A percentile compares a stretch with the other conserved stretches of the same genome.
phyloP scores from a whole-genome alignment of 2,797 vertebrate species.

The Rousettus madagascariensis region DNA sequence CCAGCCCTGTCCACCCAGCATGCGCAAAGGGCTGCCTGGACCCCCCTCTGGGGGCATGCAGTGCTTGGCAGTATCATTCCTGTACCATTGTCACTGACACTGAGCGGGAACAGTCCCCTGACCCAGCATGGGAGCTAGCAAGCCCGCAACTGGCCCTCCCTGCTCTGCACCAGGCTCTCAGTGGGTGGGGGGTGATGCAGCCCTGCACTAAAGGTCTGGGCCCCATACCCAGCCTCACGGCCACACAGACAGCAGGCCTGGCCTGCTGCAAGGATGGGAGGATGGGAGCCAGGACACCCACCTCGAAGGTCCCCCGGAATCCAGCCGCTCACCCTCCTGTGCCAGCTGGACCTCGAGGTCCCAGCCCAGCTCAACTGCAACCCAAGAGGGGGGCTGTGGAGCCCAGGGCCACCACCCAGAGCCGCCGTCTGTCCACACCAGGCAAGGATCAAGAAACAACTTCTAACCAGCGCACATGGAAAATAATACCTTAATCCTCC shows the following conservation, averaged over 20 bases:
- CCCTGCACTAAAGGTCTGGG: neutral
- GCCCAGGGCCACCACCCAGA: neutral
- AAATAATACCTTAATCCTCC: constrained; percentile 76
- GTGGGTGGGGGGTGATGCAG: neutral
- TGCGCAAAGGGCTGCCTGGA: neutral
- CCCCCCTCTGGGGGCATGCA: neutral
- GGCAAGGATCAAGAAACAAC: constrained; percentile 44
- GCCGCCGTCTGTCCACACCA: neutral
- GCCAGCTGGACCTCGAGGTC: neutral
- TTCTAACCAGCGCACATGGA: constrained; percentile 66
- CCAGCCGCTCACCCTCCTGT: neutral
- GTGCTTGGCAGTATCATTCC: fast-evolving
- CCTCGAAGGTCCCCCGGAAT: neutral
- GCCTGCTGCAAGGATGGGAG: neutral
- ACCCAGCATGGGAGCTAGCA: neutral
- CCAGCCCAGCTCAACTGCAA: neutral
- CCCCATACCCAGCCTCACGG: neutral
- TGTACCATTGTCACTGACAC: too few species aligned
- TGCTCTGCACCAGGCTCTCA: neutral
- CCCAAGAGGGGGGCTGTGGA: neutral
- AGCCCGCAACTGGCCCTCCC: neutral
- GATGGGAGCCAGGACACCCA: neutral
- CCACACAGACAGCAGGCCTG: neutral
- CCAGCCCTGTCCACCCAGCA: fast-evolving
- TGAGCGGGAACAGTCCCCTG: neutral